Evolutionary conservation across 2,797 vertebrate genomes (phyloP).

Genomic region (Dromococcyx pavoninus): DNA sequence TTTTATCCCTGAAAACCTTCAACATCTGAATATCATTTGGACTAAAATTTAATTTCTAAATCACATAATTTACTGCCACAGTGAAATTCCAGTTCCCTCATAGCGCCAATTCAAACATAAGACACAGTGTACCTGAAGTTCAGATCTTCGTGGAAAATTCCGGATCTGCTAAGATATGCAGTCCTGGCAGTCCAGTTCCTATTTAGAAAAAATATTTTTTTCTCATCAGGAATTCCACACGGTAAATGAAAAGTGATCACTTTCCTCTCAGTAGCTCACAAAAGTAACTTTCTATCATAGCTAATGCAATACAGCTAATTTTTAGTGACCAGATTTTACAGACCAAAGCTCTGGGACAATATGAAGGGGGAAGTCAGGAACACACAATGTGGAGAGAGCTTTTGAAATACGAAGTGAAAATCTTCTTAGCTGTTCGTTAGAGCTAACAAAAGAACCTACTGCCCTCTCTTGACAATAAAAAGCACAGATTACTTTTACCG

Average conservation of each 20-base stretch:
- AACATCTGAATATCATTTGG: background rate
- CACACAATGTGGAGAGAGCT: background rate
- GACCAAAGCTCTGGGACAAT: background rate
- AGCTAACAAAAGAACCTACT: background rate
- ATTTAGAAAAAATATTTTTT: background rate
- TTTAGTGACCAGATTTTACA: background rate
- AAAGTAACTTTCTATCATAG: background rate
- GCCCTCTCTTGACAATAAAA: background rate
- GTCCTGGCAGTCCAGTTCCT: background rate
- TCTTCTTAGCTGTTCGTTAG: background rate
- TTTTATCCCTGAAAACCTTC: background rate
- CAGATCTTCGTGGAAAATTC: background rate
- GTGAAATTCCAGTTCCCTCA: background rate
- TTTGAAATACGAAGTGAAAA: background rate
- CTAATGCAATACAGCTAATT: background rate
- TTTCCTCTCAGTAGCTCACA: background rate
- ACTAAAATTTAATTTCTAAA: background rate
- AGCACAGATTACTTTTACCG: background rate
- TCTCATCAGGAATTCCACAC: background rate
- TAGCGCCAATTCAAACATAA: background rate
- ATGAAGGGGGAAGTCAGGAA: background rate
- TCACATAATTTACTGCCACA: background rate
- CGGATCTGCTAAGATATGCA: background rate
- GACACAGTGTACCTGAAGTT: background rate
- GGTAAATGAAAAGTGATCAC: background rate